These are phyloP conservation scores for Syngnathus typhle DNA, from an alignment of 2,113 vertebrate species.

Conservation along the genomic window DNA sequence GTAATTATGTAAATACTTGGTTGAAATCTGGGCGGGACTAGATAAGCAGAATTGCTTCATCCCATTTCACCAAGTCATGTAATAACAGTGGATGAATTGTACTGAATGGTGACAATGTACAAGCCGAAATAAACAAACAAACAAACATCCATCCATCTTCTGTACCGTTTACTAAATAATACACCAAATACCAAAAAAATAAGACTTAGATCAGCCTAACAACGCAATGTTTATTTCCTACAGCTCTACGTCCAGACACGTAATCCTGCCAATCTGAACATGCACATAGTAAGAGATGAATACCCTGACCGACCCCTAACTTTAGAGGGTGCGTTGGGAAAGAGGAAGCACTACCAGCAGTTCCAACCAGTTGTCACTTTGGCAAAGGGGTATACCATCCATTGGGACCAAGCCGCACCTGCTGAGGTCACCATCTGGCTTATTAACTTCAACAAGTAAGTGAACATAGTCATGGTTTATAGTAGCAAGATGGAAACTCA, in stretches of 20 bases:
- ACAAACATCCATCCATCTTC: too few species aligned
- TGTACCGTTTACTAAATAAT: too few species aligned
- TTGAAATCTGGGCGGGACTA: too few species aligned
- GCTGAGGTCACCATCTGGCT: constrained; percentile 90
- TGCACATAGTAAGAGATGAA: constrained; percentile 90
- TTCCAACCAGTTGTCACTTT: constrained; percentile 91
- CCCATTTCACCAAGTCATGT: too few species aligned
- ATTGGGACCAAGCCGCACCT: constrained; percentile 88
- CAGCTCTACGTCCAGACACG: constrained; percentile 92
- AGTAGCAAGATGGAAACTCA: too few species aligned
- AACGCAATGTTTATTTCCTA: background rate
- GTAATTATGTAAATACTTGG: too few species aligned
- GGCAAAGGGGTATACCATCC: constrained; percentile 87
- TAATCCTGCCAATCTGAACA: constrained; percentile 78
- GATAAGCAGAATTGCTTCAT: too few species aligned
- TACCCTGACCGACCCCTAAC: constrained; percentile 77
- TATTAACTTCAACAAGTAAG: constrained; percentile 98
- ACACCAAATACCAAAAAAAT: too few species aligned
- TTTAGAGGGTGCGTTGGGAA: constrained; percentile 85
- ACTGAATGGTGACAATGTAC: too few species aligned
- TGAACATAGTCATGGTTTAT: background rate
- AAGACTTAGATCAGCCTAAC: background rate
- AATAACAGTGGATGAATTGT: too few species aligned
- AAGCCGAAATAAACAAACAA: too few species aligned
- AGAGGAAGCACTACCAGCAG: constrained; percentile 91